These are phyloP conservation scores for Gymnarchus niloticus DNA, from an alignment of 2,113 vertebrate genomes.

Conservation along the genomic window DNA sequence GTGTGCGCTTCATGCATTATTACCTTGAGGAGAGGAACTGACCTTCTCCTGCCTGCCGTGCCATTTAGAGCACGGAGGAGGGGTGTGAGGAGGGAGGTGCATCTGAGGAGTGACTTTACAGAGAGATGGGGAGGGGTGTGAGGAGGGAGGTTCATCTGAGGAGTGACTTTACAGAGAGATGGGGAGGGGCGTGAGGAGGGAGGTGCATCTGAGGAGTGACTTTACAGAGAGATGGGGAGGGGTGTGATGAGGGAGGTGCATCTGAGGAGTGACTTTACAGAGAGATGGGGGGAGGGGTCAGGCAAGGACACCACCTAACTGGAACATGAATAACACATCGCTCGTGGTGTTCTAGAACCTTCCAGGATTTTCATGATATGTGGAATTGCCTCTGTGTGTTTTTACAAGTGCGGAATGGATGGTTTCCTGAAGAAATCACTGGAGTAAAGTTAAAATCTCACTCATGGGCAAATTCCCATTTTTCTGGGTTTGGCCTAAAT, in stretches of 20 bases:
- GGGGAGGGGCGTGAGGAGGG: neutral
- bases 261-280: neutral
- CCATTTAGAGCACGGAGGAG: conserved; percentile 3
- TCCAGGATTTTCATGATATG: neutral
- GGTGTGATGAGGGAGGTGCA: neutral
- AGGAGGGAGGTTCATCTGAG: neutral
- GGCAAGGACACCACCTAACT: neutral
- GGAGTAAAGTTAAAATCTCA: neutral
- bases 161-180: neutral
- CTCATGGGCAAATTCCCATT: neutral
- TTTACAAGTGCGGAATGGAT: neutral
- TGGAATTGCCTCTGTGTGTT: neutral
- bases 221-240: neutral
- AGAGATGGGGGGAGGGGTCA: neutral
- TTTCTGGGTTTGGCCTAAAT: neutral
- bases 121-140: neutral
- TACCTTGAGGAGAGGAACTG: conserved; percentile 17
- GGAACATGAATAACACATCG: neutral
- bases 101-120: neutral
- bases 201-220: neutral
- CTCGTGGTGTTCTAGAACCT: neutral
- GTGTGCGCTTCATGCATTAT: conserved; percentile 18
- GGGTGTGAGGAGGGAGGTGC: neutral
- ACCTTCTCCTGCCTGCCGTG: conserved; percentile 17
- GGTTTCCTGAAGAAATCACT: neutral